A percentile compares a stretch with the other conserved stretches of the same genome.
Conservation (phyloP, 2,888 invertebrate species). For the Meta bourneti region DNA sequence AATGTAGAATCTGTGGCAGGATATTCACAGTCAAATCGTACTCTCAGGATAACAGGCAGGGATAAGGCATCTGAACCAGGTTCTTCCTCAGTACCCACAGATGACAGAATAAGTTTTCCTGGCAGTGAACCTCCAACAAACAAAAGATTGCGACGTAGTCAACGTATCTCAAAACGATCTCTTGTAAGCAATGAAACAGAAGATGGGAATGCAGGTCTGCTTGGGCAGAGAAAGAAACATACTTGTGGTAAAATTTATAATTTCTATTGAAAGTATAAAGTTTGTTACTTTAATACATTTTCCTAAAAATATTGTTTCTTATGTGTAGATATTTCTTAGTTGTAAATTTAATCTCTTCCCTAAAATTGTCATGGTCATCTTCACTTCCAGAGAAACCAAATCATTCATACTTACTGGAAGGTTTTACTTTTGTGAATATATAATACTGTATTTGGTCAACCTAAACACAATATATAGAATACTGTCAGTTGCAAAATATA, state of each 20-base stretch:
- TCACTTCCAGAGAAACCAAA: no score
- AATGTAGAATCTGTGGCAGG: constrained; percentile 52
- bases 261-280: not conserved
- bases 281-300: no score
- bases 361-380: no score
- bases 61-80: constrained; percentile 55
- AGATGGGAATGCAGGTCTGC: constrained; percentile 71
- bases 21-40: constrained; percentile 35
- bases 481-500: no score
- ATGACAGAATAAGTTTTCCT: constrained; percentile 66
- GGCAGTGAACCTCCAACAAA: constrained; percentile 45
- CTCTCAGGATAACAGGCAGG: constrained; percentile 58
- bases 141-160: constrained; percentile 67
- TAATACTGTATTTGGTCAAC: no score
- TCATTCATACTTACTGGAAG: no score
- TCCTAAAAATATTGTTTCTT: no score
- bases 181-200: constrained; percentile 9
- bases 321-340: no score
- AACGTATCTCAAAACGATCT: constrained; percentile 48
- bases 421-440: no score
- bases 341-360: no score
- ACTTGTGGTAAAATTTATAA: constrained; percentile 67
- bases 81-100: constrained; percentile 36
- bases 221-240: constrained; percentile 77
- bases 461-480: no score